A percentile compares a stretch with the other conserved stretches of the same genome.
Evolutionary conservation across 92 coral and sea anemone species (phyloP).

Genomic region (Montipora capitata): DNA sequence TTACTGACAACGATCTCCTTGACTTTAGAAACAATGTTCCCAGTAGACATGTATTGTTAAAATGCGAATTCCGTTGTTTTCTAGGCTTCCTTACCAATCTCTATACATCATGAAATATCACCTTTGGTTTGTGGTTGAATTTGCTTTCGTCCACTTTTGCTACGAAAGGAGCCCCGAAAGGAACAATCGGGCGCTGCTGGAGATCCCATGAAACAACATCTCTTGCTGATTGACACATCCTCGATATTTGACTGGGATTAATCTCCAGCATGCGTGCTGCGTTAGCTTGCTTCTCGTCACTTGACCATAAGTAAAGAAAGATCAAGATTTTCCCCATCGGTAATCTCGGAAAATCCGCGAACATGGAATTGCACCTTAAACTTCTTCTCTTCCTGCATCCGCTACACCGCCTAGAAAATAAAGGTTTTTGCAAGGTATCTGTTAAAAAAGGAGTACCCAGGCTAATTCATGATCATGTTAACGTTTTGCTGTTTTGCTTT

Average conservation of each 20-base stretch:
- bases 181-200: conserved; percentile 17
- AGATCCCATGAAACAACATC: conserved; percentile 5
- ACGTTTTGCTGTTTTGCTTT: not conserved
- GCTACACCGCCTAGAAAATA: conserved; percentile 10
- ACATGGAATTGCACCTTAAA: not conserved
- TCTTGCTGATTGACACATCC: not conserved
- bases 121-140: conserved; percentile 9
- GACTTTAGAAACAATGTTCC: no score
- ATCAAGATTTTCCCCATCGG: not conserved
- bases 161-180: conserved; percentile 7
- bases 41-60: no score
- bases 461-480: not conserved
- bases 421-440: not conserved
- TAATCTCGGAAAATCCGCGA: not conserved
- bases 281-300: not conserved
- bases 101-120: not conserved
- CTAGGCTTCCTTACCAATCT: not conserved
- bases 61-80: not conserved
- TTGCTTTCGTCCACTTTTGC: conserved; percentile 15
- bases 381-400: conserved; percentile 24
- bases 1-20: no score
- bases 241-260: not conserved
- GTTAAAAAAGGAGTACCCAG: not conserved
- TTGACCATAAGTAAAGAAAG: not conserved
- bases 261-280: conserved; percentile 3